Evolutionary conservation across 1,140 invertebrate genomes (phyloP), one percentile per base, ranked within the genome.

Genomic region (Dendroctonus valens): DNA sequence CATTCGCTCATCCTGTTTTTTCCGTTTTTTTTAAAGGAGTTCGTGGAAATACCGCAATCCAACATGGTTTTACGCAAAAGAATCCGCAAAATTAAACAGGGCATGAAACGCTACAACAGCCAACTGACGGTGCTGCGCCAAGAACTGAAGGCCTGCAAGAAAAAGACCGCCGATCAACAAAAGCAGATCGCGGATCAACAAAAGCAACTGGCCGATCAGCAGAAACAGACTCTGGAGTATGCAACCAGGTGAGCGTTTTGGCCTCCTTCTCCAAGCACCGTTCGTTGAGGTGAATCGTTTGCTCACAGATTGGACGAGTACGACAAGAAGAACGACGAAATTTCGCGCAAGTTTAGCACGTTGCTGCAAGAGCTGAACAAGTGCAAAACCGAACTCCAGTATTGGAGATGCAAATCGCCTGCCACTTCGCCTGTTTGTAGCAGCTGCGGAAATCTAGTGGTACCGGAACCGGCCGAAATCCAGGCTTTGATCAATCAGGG

Each of bases 261-360:
- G 5, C 3, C 26, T 11, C n/a, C 40, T 5, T 7, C 5, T 38
- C 37, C 3, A 37, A 37, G 11, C 38, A 55, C 37, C 7, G 50
- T 51, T 3, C 1, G 8, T 12, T 51, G 50, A 51, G 26, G 7
- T 15, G 15, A 51, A 40, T 55, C 15, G 11, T 26, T 48, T 63
- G 11, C 15, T 48, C 42, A 14, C 15, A 68, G 91, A 3, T 81
- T 93, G 49, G 92, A 94, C 72, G 92, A 94, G 71, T 89, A 91
- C 73, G 91, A 93, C 70, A 93, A 93, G 75, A 94, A 94, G 75
- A 92, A 92, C 78, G 91, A 94, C 72, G 91, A 93, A 76, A 92
- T 89, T 37, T 89, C 90, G 44, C 83, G 90, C 39, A 94, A 94
- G 81, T 93, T 93, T 77, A 92, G 91, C 73, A 92, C 91, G 67